Base-by-base conservation (phyloP, 2,888 invertebrate species). In the Loripinus fragilis region DNA sequence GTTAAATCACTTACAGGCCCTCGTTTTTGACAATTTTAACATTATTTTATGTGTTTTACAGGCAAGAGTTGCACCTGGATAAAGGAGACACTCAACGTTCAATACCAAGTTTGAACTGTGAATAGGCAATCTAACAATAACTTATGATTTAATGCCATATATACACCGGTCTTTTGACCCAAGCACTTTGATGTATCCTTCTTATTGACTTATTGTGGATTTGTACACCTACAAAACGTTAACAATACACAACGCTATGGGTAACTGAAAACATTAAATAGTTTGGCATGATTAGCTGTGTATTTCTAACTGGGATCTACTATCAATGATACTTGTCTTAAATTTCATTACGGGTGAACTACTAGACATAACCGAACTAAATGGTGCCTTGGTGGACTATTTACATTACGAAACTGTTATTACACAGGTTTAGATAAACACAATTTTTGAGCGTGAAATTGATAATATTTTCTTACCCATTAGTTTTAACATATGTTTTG, bases 221-320 rank as follows among this genome's bases (percentile, higher is more conserved):
- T 52, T 28, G 25, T 23, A 28, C 52, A 52, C 52, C 25, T 28
- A 52, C 52, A 52, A 52, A 10, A 52, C 25, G 10, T 52, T 52
- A 52, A 52, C 28, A 52, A 52, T 52, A 52, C 52, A 52, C 52
- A 52, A 52, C 52, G 25, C 52, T 52, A 52, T 52, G 52, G 52
- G 52, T 52, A 52, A 12, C 52, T n/a, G 52, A 52, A 52, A 52
- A 52, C 52, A 52, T 52, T 52, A 2, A 52, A n/a, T n/a, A 23
- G n/a, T 48, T 48, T 48, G 48, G 20, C 20, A 48, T 48, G 52
- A 52, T 20, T 25, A 3, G 3, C 52, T 52, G 52, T 52, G 52
- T 52, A 52, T 52, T n/a, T 52, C 20, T 52, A 25, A 5, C 52
- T n/a, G n/a, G 52, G 52, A 52, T 10, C 12, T 8, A 23, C 52